Evolutionary conservation across 2,888 invertebrate species (phyloP).

Genomic region (Brachyptera putata): DNA sequence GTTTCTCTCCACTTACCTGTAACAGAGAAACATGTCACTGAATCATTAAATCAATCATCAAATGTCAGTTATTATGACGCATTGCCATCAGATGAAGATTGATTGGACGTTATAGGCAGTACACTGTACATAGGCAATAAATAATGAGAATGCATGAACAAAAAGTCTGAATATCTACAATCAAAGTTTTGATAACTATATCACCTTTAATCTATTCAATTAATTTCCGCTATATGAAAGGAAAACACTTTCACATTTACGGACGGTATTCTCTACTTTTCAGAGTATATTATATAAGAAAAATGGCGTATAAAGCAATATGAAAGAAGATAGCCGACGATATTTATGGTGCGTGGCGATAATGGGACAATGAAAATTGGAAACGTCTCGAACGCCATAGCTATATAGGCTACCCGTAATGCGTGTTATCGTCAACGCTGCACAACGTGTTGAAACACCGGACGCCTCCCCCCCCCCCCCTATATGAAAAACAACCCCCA

Average conservation of each 20-base stretch:
- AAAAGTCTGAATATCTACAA: no score
- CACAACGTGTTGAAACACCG: background rate
- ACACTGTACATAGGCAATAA: no score
- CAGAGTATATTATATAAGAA: conserved; percentile 4
- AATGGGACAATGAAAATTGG: conserved; percentile 13
- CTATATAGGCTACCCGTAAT: background rate
- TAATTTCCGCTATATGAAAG: no score
- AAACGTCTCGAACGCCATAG: background rate
- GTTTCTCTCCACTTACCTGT: background rate
- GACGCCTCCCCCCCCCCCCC: background rate
- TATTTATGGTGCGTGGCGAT: conserved; percentile 8
- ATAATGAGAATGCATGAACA: no score
- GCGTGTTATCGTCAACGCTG: background rate
- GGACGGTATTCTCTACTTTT: background rate
- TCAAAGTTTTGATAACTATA: no score
- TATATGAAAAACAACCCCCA: background rate
- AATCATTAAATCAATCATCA: no score
- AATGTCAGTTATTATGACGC: no score
- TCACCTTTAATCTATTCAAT: no score
- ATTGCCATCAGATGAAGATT: no score
- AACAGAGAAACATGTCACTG: background rate
- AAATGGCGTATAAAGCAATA: conserved; percentile 13
- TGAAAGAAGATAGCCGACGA: background rate
- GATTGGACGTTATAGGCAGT: no score
- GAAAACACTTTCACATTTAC: no score